phyloP scores from a whole-genome alignment of 2,888 invertebrate species.

The Choreutis nemorana region DNA sequence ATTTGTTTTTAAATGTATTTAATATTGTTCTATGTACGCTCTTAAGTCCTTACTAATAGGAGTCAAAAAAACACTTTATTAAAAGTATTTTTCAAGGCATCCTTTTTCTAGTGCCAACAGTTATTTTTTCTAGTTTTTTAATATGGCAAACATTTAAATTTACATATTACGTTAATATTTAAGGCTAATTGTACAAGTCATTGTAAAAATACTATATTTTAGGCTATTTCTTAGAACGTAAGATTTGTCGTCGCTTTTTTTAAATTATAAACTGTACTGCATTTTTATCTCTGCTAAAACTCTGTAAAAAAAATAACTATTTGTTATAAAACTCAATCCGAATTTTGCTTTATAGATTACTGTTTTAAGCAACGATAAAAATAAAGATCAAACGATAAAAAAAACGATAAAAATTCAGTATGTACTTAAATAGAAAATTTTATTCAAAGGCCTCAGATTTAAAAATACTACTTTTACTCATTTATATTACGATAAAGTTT shows the following conservation, averaged over 20 bases:
- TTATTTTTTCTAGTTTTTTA: conserved; percentile 2
- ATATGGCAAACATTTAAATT: conserved; percentile 1
- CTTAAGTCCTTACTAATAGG: conserved; percentile 5
- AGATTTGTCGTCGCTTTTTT: too few species aligned
- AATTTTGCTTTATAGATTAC: neutral
- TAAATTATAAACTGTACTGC: neutral
- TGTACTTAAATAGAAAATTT: too few species aligned
- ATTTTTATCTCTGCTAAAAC: neutral
- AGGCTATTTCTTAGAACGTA: too few species aligned
- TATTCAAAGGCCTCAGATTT: too few species aligned
- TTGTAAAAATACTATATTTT: too few species aligned
- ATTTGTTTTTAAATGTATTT: conserved; percentile 1
- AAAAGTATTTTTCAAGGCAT: conserved; percentile 14
- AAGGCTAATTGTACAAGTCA: conserved; percentile 2
- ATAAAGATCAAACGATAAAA: too few species aligned
- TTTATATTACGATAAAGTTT: too few species aligned
- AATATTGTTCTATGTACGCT: conserved; percentile 5
- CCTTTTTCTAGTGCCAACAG: conserved; percentile 20
- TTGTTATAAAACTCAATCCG: neutral
- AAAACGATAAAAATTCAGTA: too few species aligned
- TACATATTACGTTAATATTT: conserved; percentile 1
- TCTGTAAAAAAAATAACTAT: conserved; percentile 1
- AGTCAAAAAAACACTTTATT: conserved; percentile 5
- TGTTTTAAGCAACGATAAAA: neutral
- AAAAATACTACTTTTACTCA: too few species aligned